Evolutionary conservation across 1,140 invertebrate genomes (phyloP).

Genomic region (Ceratina calcarata): DNA sequence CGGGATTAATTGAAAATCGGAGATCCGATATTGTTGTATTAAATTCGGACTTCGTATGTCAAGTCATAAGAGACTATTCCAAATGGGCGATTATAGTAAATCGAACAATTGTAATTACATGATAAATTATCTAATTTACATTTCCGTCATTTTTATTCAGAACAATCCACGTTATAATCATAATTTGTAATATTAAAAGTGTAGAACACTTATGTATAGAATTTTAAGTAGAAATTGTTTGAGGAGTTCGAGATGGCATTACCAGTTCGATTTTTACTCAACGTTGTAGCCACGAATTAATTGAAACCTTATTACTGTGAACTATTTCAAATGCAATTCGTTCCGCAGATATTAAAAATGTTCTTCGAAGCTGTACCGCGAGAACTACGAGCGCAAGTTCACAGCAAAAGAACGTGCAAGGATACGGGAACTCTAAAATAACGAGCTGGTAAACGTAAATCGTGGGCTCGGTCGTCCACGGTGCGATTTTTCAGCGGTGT

Average conservation of each 20-base stretch:
- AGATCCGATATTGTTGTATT: constrained; percentile 4
- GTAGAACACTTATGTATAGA: too few relatives aligned
- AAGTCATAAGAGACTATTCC: too few relatives aligned
- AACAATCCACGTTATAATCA: too few relatives aligned
- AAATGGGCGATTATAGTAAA: too few relatives aligned
- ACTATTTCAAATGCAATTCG: neutral
- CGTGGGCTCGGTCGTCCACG: constrained; percentile 15
- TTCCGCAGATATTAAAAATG: neutral
- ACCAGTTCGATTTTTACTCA: too few relatives aligned
- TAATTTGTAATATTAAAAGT: too few relatives aligned
- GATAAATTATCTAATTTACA: too few relatives aligned
- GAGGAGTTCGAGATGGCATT: too few relatives aligned
- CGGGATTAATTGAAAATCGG: constrained; percentile 46
- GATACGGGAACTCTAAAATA: constrained; percentile 6
- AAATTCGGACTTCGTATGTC: neutral
- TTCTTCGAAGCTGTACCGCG: neutral
- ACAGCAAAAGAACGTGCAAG: neutral
- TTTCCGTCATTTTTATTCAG: too few relatives aligned
- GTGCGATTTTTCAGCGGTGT: constrained; percentile 46
- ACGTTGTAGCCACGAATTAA: too few relatives aligned
- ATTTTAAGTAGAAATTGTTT: too few relatives aligned
- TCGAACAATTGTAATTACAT: too few relatives aligned
- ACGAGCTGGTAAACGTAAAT: constrained; percentile 33
- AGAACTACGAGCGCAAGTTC: neutral
- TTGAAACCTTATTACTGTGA: neutral